Evolutionary conservation across 2,797 vertebrate genomes (phyloP).

Genomic region (Xyrichtys novacula): DNA sequence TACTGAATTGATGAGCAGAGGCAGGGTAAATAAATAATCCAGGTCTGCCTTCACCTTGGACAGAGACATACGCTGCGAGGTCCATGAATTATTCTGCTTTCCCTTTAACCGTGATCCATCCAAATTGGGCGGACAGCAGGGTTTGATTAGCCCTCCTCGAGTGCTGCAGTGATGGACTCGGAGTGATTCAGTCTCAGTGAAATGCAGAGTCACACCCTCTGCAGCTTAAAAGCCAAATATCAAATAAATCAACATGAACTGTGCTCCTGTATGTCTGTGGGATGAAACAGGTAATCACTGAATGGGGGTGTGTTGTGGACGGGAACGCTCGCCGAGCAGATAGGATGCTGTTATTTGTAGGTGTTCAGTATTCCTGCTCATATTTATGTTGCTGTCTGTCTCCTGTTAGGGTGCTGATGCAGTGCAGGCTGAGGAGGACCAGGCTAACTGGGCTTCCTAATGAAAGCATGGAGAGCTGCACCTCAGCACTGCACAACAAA

Average conservation of each 20-base stretch:
- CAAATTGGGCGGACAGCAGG: slow-evolving; percentile 45
- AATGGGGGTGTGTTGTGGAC: slow-evolving; percentile 7
- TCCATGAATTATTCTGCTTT: slow-evolving; percentile 62
- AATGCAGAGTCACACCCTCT: slow-evolving; percentile 40
- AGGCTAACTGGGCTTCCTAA: slow-evolving; percentile 47
- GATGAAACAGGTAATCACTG: slow-evolving; percentile 55
- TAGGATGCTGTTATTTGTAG: slow-evolving; percentile 42
- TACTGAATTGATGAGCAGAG: slow-evolving; percentile 39
- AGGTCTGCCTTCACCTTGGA: slow-evolving; percentile 49
- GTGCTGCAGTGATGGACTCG: slow-evolving; percentile 23
- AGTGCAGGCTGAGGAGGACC: slow-evolving; percentile 36
- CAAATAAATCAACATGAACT: slow-evolving; percentile 41
- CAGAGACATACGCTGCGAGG: slow-evolving; percentile 41
- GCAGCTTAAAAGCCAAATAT: slow-evolving; percentile 49
- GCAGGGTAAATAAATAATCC: slow-evolving; percentile 53
- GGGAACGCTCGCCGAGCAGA: slow-evolving; percentile 31
- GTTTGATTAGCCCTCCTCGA: slow-evolving; percentile 48
- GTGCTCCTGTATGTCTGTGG: slow-evolving; percentile 19
- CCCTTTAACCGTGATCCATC: slow-evolving; percentile 35
- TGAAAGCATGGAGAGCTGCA: slow-evolving; percentile 46
- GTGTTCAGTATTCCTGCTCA: slow-evolving; percentile 42
- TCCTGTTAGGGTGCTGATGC: slow-evolving; percentile 45
- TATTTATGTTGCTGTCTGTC: slow-evolving; percentile 43
- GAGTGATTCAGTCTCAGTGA: slow-evolving; percentile 28
- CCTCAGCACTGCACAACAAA: slow-evolving; percentile 31